These are phyloP conservation scores for Montipora efflorescens DNA, from an alignment of 64 coral and sea anemone species.

Conservation along the genomic window DNA sequence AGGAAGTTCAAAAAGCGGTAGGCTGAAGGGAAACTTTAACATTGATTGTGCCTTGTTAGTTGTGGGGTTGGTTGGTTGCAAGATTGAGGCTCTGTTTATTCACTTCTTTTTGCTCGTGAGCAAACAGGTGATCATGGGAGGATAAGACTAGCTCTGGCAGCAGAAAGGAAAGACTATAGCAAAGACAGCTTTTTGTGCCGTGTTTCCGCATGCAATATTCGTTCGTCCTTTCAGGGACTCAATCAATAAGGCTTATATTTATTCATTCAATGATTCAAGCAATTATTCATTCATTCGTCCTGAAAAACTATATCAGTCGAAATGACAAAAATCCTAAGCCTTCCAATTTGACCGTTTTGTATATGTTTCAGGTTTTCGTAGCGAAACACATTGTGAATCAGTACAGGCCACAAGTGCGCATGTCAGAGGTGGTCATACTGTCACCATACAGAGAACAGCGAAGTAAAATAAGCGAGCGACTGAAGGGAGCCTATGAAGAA, in stretches of 20 bases:
- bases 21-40: neutral
- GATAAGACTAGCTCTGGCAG: neutral
- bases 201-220: too few species aligned
- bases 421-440: conserved; percentile 64
- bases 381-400: conserved; percentile 78
- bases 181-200: too few species aligned
- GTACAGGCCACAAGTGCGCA: conserved; percentile 10
- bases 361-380: conserved; percentile 61
- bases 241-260: too few species aligned
- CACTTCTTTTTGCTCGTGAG: too few species aligned
- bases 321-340: too few species aligned
- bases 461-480: conserved; percentile 44
- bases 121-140: neutral
- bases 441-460: conserved; percentile 86
- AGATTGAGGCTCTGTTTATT: too few species aligned
- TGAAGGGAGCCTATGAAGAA: conserved; percentile 58
- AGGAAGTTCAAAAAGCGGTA: conserved; percentile 80
- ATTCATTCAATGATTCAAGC: too few species aligned
- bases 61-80: neutral
- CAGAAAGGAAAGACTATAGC: too few species aligned
- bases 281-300: too few species aligned
- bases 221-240: too few species aligned
- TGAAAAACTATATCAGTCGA: too few species aligned
- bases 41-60: neutral
- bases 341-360: neutral